Base-by-base conservation (phyloP, 2,888 invertebrate genomes). In the Congeria kusceri region DNA sequence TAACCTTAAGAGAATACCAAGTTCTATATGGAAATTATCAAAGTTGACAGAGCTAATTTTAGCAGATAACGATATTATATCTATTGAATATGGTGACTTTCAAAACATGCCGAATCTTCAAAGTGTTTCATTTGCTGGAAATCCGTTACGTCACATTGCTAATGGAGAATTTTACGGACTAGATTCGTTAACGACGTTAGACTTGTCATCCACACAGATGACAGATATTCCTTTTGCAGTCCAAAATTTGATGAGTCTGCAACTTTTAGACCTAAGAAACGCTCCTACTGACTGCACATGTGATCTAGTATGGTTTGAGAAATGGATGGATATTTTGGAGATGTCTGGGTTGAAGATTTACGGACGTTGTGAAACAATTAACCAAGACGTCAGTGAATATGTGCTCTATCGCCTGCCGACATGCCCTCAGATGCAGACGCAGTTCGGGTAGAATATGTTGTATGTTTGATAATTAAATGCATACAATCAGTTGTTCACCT, bases 111-210 rank as follows among this genome's bases (percentile, higher is more conserved):
- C 46, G 9, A 44, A 72, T 13, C 53, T 87, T 0, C 25, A 29
- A 18, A 80, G 67, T 7, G 11, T 87, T 1, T 69, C 74, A 13
- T 53, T 85, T 5, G 39, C 76, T 3, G 39, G 68, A 15, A 85
- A 83, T 57, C 86, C 86, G 5, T 23, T 87, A 23, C 74, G 56
- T 44, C 84, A 76, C 25, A 68, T 87, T 4, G 83, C 85, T 2
- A 25, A 53, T 0, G 67, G 68, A 18, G 69, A 85, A 0, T 79
- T 87, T 39, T 18, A 18, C 3, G 67, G 74, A 2, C 62, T 85
- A 20, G 2, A 18, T 1, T 49, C 63, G 0, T n/a, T 87, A 18
- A 27, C 56, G 11, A n/a, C 27, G 7, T 32, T 87, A 2, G 81
- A 84, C 39, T 5, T 87, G 28, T 81, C 80, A 1, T 29, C 66